phyloP scores from a whole-genome alignment of 2,888 invertebrate species.

The Sesamia inferens region DNA sequence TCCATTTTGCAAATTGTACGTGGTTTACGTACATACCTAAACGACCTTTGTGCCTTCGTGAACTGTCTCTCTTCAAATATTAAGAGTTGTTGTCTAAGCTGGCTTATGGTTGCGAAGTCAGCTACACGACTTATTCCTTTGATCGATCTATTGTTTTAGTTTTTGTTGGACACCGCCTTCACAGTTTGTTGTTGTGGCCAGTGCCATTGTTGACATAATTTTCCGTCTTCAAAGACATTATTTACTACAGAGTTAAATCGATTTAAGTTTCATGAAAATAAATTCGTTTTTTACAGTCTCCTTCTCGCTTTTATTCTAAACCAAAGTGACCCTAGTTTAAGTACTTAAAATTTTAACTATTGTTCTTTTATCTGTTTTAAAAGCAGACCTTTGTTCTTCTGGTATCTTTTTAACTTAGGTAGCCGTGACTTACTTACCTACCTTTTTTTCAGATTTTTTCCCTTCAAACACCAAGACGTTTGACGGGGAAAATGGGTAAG shows the following conservation, averaged over 20 bases:
- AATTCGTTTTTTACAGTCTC: not conserved
- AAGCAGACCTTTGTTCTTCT: not conserved
- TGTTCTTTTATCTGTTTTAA: conserved; percentile 6
- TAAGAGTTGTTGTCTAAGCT: conserved; percentile 38
- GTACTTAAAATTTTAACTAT: not conserved
- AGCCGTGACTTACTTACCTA: not conserved
- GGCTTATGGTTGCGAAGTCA: conserved; percentile 35
- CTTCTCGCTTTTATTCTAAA: not conserved
- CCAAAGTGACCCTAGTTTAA: not conserved
- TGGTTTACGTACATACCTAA: conserved; percentile 55
- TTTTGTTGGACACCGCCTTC: conserved; percentile 34
- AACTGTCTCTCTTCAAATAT: conserved; percentile 43
- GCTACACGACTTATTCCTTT: conserved; percentile 38
- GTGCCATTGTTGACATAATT: conserved; percentile 6
- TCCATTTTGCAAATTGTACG: conserved; percentile 63
- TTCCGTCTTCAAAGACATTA: conserved; percentile 9
- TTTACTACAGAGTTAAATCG: not conserved
- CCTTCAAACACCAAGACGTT: not conserved
- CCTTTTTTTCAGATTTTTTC: not conserved
- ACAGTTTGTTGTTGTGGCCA: conserved; percentile 21
- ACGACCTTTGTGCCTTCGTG: conserved; percentile 33
- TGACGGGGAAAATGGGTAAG: too few species aligned
- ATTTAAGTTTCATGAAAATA: not conserved
- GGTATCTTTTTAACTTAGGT: not conserved
- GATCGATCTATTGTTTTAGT: conserved; percentile 42